Base-by-base conservation (phyloP, 2,113 vertebrate genomes). In the Datnioides undecimradiatus region DNA sequence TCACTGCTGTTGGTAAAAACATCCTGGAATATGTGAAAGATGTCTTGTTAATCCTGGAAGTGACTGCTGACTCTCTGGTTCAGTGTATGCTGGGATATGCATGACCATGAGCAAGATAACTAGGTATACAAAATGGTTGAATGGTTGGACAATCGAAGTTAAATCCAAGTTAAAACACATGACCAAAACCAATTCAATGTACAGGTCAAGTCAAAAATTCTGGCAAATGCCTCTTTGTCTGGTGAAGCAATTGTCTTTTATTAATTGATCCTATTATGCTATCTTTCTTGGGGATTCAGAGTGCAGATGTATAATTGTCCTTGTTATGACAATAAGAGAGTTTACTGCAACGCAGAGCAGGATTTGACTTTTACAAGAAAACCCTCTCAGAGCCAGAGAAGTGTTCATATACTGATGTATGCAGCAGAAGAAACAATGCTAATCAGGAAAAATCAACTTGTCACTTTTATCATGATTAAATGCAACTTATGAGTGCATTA, bases 401-500 rank as follows among this genome's bases (percentile, higher is more conserved):
- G 69, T 69, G 76, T 58, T 45, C 6, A 84, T 66, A 57, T 60
- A 75, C 54, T 60, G 64, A 57, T 65, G 23, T 17, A 23, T 52
- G 70, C 43, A 41, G 52, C 38, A 60, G 46, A 58, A 29, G 55
- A 67, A 59, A 71, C 40, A 36, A 31, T 9, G 23, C 38, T 73
- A 74, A 76, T 76, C 67, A 74, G 78, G 33, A 80, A 74, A 86
- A 81, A 81, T 79, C 63, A 74, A 82, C 80, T 48, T 77, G 66
- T 67, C 58, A 66, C 73, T 80, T 89, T 66, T 83, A 6, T 55
- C 73, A 29, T 80, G 66, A 80, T 84, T 75, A 66, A 74, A 82
- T 49, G 55, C 29, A 74, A 73, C 62, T 83, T 84, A 46, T 57
- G 65, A 73, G 60, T 80, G 80, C 75, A 87, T 89, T 85, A 79